Base-by-base conservation (phyloP, 2,888 invertebrate genomes). In the Sepioteuthis lessoniana region DNA sequence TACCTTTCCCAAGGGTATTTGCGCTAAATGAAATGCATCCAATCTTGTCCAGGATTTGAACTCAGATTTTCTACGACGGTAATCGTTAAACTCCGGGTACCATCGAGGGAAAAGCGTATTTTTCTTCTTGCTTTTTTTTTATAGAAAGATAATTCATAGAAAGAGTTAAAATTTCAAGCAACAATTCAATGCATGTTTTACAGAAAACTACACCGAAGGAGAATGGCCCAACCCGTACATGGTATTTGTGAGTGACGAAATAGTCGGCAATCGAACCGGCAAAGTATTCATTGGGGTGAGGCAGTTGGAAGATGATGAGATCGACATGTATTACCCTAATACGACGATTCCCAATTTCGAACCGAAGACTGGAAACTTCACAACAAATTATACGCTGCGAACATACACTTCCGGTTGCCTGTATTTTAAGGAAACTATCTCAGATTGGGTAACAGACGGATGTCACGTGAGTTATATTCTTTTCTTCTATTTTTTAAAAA, bases 321-420 rank as follows among this genome's bases (percentile, higher is more conserved):
- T 95, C 31, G 95, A 96, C 93, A 95, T 95, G 93, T 96, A 97
- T 94, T 95, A 95, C 60, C 47, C 94, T n/a, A 95, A 95, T 47
- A 95, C 95, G 31, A 94, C 95, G 13, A 94, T 96, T 13, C 95
- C 96, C 13, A 94, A 94, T 13, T 94, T 95, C 2, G 94, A 95
- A 16, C 96, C 96, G n/a, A 94, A 95, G 16, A 94, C 94, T 25
- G 94, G 95, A 19, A 95, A 96, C 37, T 97, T 97, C 95, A 95
- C 95, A 3, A 96, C 96, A n/a, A 96, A 97, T 94, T 97, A 97
- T 95, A 95, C 95, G 38, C 94, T 97, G n/a, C 95, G 96, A 28
- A 96, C 97, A 8, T 97, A 95, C 94, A 96, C 97, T 35, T 96
- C 97, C 7, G 97, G 97, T 8, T 97, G 97, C 95, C 96, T 96